A percentile compares a stretch with the other conserved stretches of the same genome.
phyloP scores from a whole-genome alignment of 2,797 vertebrate species.

The Nyctibius grandis region DNA sequence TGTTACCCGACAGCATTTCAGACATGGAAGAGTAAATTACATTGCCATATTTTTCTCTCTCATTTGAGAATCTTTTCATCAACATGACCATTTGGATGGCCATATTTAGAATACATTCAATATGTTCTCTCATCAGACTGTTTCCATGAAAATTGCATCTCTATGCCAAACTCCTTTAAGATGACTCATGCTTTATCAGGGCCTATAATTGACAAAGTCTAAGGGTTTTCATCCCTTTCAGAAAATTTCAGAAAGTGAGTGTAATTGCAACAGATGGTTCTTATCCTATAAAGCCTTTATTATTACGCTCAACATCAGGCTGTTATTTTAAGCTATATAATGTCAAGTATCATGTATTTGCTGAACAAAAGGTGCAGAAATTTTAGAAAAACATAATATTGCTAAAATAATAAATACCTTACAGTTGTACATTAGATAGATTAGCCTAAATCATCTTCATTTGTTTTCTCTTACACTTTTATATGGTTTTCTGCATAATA shows the following conservation, averaged over 20 bases:
- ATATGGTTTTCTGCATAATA: background rate
- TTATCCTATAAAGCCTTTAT: background rate
- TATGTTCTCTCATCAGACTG: background rate
- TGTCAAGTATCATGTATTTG: background rate
- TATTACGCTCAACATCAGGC: background rate
- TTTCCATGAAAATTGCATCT: background rate
- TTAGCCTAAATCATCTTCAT: background rate
- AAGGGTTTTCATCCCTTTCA: background rate
- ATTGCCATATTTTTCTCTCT: background rate
- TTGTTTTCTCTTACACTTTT: constrained; percentile 27
- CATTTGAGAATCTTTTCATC: background rate
- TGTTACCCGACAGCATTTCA: background rate
- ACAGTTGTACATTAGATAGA: background rate
- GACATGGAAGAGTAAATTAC: background rate
- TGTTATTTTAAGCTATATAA: background rate
- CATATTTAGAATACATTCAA: constrained; percentile 14
- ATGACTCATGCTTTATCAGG: constrained; percentile 19
- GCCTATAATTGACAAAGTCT: background rate
- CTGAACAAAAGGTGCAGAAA: background rate
- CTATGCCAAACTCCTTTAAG: constrained; percentile 22
- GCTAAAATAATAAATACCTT: constrained; percentile 5
- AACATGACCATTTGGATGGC: background rate
- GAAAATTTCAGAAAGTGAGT: constrained; percentile 9
- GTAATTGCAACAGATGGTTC: background rate
- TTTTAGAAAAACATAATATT: background rate